Evolutionary conservation across 1,140 invertebrate genomes (phyloP), one percentile per base, ranked within the genome.

Genomic region (Cecropterus lyciades): DNA sequence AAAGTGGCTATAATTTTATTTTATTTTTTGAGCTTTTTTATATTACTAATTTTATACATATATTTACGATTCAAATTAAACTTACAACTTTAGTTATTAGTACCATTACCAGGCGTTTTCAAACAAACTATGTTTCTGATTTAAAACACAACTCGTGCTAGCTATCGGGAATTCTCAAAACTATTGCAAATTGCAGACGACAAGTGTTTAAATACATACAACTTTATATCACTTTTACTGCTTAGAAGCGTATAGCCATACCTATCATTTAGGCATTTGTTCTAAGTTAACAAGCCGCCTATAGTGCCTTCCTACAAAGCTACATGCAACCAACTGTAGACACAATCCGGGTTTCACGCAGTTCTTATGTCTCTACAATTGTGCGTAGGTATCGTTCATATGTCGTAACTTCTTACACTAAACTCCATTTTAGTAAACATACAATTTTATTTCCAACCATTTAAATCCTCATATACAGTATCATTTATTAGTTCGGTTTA

Each of bases 281-380:
- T 24, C 40, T 42, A 43, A 27, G 17, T 24, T 43, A 42, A n/a
- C n/a, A 56, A 57, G 55, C 59, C 48, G 46, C 17, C 30, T 63
- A 15, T 49, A 40, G 43, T 30, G 24, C 40, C 40, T 37, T 66
- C 56, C 24, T 51, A 33, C n/a, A 24, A 67, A 67, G 65, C 65
- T 48, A 27, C 65, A 67, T 67, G 65, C 65, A 59, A 49, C 16
- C 33, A 56, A 56, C 33, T 56, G 53, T 27, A 57, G 53, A 57
- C 8, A 57, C 20, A 57, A 57, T 57, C 55, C 42, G 37, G 20
- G 9, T 13, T 57, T 27, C 3, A 45, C 11, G 11, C 16, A 45
- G 55, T 43, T 45, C 17, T 57, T 27, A 48, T 48, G 55, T 57
- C 14, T 57, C 55, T 57, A 57, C 55, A 57, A 57, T 45, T 57